Evolutionary conservation across 2,113 vertebrate genomes (phyloP).

Genomic region (Azemiops feae): DNA sequence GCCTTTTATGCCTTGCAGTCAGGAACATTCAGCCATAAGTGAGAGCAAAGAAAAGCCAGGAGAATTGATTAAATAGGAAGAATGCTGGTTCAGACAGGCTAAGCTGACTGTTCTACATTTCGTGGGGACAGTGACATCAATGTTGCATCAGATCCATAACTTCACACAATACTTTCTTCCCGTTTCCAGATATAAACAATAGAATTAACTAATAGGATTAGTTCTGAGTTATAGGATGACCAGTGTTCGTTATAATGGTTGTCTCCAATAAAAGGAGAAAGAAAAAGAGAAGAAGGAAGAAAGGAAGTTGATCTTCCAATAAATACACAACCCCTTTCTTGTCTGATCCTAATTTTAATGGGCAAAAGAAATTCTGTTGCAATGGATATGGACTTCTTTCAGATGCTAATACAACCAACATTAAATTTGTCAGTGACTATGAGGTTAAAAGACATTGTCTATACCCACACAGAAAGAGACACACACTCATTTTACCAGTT

Average conservation of each 20-base stretch:
- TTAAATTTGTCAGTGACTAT: background rate
- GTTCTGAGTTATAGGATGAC: background rate
- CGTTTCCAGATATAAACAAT: background rate
- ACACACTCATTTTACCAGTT: background rate
- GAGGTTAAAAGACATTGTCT: background rate
- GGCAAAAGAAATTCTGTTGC: background rate
- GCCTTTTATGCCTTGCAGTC: background rate
- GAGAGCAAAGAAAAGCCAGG: background rate
- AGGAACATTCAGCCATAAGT: constrained; percentile 29
- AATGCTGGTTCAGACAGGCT: background rate
- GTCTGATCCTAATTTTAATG: background rate
- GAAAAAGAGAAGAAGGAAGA: background rate
- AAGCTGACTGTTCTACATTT: background rate
- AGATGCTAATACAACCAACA: background rate
- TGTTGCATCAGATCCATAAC: background rate
- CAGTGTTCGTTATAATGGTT: background rate
- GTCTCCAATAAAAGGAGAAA: constrained; percentile 4
- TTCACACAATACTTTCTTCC: background rate
- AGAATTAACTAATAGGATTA: background rate
- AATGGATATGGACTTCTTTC: background rate
- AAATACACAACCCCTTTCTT: background rate
- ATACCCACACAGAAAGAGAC: background rate
- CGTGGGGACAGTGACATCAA: background rate
- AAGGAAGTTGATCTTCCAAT: background rate
- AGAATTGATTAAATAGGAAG: constrained; percentile 19